These are phyloP conservation scores for Spatula clypeata DNA, from an alignment of 2,797 vertebrate species.

Conservation along the genomic window DNA sequence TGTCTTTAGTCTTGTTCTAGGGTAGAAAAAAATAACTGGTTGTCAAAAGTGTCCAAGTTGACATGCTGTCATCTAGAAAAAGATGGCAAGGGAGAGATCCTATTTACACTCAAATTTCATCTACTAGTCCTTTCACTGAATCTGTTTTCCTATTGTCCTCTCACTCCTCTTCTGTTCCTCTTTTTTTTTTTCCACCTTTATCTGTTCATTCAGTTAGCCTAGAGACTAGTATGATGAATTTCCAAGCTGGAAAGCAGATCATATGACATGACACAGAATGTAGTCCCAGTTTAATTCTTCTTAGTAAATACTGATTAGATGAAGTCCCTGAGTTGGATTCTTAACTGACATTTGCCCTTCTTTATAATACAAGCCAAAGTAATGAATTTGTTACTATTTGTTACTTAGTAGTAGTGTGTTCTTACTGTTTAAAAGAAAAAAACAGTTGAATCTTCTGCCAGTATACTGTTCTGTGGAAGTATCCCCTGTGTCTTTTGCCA, in stretches of 20 bases:
- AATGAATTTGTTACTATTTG: not conserved
- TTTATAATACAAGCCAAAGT: not conserved
- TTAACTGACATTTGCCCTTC: not conserved
- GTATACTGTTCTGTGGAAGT: not conserved
- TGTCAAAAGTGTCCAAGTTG: not conserved
- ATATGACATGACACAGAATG: not conserved
- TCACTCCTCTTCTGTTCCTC: rapidly evolving
- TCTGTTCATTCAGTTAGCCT: not conserved
- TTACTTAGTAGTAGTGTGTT: not conserved
- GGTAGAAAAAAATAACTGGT: not conserved
- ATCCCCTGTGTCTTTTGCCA: not conserved
- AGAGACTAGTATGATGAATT: not conserved
- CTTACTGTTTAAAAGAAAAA: not conserved
- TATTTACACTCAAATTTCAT: not conserved
- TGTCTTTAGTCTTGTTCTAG: not conserved
- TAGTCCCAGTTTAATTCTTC: not conserved
- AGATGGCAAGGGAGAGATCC: not conserved
- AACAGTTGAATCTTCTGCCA: not conserved
- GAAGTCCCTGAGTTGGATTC: not conserved
- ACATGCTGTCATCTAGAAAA: not conserved
- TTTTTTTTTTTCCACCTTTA: not conserved
- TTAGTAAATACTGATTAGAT: not conserved
- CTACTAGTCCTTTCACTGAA: not conserved
- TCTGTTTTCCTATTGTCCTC: not conserved
- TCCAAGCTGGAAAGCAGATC: not conserved